Base-by-base conservation (phyloP, 1,140 invertebrate species). In the Drosophila bocqueti region DNA sequence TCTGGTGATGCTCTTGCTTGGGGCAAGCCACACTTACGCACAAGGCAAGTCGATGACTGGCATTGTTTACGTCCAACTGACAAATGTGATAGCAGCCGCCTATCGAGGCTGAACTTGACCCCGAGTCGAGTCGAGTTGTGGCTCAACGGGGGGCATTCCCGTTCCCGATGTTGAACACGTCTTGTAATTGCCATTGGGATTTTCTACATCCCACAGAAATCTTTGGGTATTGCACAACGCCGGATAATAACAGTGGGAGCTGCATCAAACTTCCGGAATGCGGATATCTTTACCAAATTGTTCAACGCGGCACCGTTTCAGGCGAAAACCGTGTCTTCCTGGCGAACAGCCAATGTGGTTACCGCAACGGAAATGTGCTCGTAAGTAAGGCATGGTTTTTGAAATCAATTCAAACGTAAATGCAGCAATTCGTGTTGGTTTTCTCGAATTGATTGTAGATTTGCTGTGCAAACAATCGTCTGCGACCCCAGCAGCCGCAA, bases 81-180 rank as follows among this genome's bases (percentile, higher is more conserved):
- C 18, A 61, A 45, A 74, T 49, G 50, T 36, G 52, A 78, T 76
- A 69, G 60, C 15, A 2, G 18, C 18, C 54, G 54, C 68, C 79
- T 84, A 87, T 87, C 84, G 84, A 52, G 45, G 61, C 21, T 87
- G 81, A 90, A 84, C 85, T 89, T 83, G 78, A 90, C 73, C 84
- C 84, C 40, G 15, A 34, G 31, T 34, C 72, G 16, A 72, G 29
- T 58, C 49, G 26, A 64, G 38, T 42, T 40, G 55, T 15, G 47
- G 36, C 62, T 65, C 64, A n/a, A 15, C 21, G 40, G 36, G 73
- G 63, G 68, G 61, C 43, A 65, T 68, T 63, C 69, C 65, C 49
- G 5, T 62, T 61, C 18, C 54, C 61, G 29, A 36, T 15, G 29
- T 40, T 50, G 13, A 36, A 16, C 46, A 43, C 13, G 43, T 10